Base-by-base conservation (phyloP, 2,888 invertebrate genomes). In the Zaprionus lineosus region DNA sequence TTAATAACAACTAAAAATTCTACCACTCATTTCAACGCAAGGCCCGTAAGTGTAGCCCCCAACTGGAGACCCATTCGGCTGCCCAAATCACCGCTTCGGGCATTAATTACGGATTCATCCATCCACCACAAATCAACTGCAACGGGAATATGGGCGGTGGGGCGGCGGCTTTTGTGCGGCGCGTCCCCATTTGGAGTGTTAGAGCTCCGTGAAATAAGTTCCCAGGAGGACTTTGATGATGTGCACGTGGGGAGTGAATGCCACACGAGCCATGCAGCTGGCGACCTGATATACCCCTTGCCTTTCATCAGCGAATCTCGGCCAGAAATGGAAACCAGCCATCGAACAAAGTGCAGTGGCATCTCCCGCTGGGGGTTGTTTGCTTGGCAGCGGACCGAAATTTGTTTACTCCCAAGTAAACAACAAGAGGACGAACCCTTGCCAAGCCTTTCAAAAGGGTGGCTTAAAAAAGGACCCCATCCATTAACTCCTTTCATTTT, bases 321-420 rank as follows among this genome's bases (percentile, higher is more conserved):
- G 21, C 31, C 24, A 9, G 40, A 62, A 50, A 9, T 11, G 11
- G 9, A n/a, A n/a, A n/a, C n/a, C 19, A 21, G 39, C 21, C 18
- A 29, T 16, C 24, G 33, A 14, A 21, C 74, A 74, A 74, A 84
- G 82, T 84, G 82, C 84, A 69, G 36, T 70, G 71, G 31, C 48
- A 52, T 60, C 55, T 61, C 34, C 43, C 39, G 37, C 36, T 62
- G 63, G 65, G 79, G 85, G 78, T 84, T 70, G 77, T 48, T 77
- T 52, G 44, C 11, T 26, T 9, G 31, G 5, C 39, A 5, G 9
- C 28, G 56, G 47, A 46, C 57, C 47, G 26, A 74, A 78, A 82
- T 78, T 82, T 84, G 83, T 78, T 84, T 78, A 75, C 56, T 31
- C 43, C 48, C 46, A 14, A n/a, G 76, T 56, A 68, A 78, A 83